Evolutionary conservation across 2,888 invertebrate genomes (phyloP).

Genomic region (Crocallis elinguaria): DNA sequence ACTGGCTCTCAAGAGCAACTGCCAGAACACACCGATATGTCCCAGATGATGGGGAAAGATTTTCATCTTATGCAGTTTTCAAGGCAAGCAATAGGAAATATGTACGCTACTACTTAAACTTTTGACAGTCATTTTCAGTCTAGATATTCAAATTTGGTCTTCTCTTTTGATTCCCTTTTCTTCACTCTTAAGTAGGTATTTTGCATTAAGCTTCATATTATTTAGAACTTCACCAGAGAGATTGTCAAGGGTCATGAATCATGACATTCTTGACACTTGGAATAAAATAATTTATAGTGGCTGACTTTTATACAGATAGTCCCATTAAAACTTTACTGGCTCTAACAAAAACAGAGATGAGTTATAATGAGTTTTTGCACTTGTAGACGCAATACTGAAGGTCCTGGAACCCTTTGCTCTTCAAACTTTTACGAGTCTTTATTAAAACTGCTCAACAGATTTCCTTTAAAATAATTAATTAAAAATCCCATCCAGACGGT

Average conservation of each 20-base stretch:
- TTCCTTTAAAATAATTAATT: neutral
- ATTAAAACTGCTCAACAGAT: neutral
- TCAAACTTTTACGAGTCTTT: slow-evolving; percentile 39
- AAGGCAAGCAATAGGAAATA: no score
- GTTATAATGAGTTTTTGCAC: slow-evolving; percentile 47
- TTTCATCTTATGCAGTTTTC: no score
- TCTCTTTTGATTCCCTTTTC: neutral
- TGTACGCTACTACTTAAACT: no score
- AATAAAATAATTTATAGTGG: slow-evolving; percentile 24
- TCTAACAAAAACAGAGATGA: slow-evolving; percentile 47
- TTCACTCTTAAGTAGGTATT: neutral
- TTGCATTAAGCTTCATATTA: no score
- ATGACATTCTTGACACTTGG: neutral
- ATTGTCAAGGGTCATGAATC: neutral
- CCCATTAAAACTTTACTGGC: slow-evolving; percentile 49
- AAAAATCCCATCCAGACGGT: neutral
- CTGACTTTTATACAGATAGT: slow-evolving; percentile 35
- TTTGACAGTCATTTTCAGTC: no score
- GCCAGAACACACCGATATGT: no score
- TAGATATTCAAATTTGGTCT: no score
- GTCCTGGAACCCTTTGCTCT: slow-evolving; percentile 38
- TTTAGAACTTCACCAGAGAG: neutral
- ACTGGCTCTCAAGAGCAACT: no score
- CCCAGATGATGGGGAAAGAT: no score
- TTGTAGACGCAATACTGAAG: slow-evolving; percentile 17